Percentiles rank a stretch among this genome's conserved stretches.
Evolutionary conservation across 2,888 invertebrate species (phyloP).

Genomic region (Diabrotica balteata): DNA sequence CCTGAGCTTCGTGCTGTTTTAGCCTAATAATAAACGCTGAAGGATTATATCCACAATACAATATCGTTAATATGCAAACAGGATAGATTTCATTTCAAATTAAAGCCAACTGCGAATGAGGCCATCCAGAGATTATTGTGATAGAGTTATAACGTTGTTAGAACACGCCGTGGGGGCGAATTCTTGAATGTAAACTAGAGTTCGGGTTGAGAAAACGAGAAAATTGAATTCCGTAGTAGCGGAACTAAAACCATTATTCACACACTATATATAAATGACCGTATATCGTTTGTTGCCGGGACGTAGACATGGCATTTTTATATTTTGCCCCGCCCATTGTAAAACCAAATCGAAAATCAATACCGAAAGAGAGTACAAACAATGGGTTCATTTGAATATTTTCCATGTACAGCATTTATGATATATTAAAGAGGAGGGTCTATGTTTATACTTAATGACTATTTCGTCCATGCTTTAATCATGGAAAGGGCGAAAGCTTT

Average conservation of each 20-base stretch:
- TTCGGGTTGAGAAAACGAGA: constrained; percentile 24
- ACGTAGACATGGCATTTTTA: constrained; percentile 30
- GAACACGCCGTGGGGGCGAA: constrained; percentile 46
- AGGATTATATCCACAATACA: neutral
- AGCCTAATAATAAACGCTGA: neutral
- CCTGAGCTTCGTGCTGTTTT: no score
- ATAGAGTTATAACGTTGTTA: constrained; percentile 55
- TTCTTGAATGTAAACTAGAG: constrained; percentile 40
- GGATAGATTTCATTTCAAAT: constrained; percentile 33
- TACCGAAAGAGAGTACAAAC: neutral
- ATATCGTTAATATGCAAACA: constrained; percentile 22
- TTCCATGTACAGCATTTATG: neutral
- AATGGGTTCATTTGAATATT: neutral
- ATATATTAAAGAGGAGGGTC: no score
- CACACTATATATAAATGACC: constrained; percentile 29
- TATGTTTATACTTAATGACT: no score
- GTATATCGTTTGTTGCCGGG: constrained; percentile 28
- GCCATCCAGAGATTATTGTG: constrained; percentile 45
- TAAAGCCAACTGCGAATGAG: constrained; percentile 43
- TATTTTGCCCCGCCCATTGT: neutral
- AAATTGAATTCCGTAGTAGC: constrained; percentile 45
- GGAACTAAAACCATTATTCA: constrained; percentile 40
- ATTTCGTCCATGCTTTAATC: no score
- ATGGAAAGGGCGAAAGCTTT: no score
- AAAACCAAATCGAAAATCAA: constrained; percentile 7